These are phyloP conservation scores for pig (Sus scrofa) DNA, from an alignment of 2,113 vertebrate genomes.

Conservation along the genomic window T2T-Sscrofa CM000824.6:155445501-155446000, in stretches of 20 bases:
- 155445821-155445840: background rate
- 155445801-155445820: background rate
- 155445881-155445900: background rate
- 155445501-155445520: background rate
- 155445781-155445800: constrained; percentile 8
- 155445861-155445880: background rate
- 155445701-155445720: too few species aligned
- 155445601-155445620: too few species aligned
- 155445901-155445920: background rate
- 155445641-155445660: too few species aligned
- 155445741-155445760: background rate
- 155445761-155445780: background rate
- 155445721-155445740: too few species aligned
- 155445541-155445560: background rate
- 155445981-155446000: background rate
- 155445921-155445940: background rate
- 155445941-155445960: background rate
- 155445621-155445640: too few species aligned
- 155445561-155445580: background rate
- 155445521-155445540: background rate
- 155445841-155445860: background rate
- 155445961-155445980: background rate
- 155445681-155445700: too few species aligned
- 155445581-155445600: background rate
- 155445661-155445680: too few species aligned